Evolutionary conservation across 2,113 vertebrate species (phyloP), one percentile per base, ranked within the genome.

Genomic region (Pelvicachromis taeniatus): DNA sequence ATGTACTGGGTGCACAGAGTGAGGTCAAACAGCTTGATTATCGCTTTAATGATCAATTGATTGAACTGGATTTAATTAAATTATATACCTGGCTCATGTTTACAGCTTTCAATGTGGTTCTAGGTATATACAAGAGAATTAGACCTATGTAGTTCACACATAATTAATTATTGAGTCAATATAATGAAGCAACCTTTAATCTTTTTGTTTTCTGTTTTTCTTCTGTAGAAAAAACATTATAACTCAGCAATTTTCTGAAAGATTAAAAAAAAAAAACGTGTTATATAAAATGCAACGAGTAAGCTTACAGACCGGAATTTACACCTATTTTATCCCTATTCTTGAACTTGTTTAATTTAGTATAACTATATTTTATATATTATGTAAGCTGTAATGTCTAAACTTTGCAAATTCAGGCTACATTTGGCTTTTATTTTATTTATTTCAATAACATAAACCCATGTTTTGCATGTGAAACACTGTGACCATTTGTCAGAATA

Each of bases 11-110:
- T 75, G 3, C 26, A 52, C 0, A 75, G 26, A 75, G 10, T 52
- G 45, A 75, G 45, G 0, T 0, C 70, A 52, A 31, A 50, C 23
- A 31, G 0, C 68, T 73, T 73, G 23, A 10, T 75, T 50, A 50
- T 73, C 68, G n/a, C 45, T 75, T 75, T 50, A 50, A 19, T 75
- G 9, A 50, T 50, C 16, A 75, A n/a, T 0, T 8, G 26, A 75
- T 3, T 75, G 59, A 8, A 63, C 4, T 63, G 42, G 68, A 50
- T 75, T 50, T 48, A 11, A 8, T 73, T 75, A 3, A n/a, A 50
- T 75, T 75, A 2, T 33, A 6, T 50, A 52, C 17, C 31, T 26
- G 52, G 26, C 6, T 0, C 16, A 52, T 52, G 70, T 5, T n/a
- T 75, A 52, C 26, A 12, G 6, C 42, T 73, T 48, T 48, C 23